Evolutionary conservation across 2,888 invertebrate species (phyloP).

Genomic region (Altica lythri): DNA sequence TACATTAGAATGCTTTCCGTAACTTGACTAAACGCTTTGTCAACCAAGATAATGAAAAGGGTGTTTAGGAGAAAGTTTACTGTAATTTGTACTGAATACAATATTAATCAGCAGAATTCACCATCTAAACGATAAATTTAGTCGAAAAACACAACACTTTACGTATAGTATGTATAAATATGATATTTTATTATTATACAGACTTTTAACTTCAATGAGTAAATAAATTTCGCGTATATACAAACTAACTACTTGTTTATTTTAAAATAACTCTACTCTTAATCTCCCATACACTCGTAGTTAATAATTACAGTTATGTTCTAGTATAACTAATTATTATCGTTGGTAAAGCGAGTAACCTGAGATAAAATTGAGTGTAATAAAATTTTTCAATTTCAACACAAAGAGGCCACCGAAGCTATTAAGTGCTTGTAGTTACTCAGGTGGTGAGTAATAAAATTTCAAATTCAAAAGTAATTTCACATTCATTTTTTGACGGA

Average conservation of each 20-base stretch:
- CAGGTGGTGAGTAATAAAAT: slow-evolving; percentile 31
- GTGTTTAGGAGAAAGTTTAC: slow-evolving; percentile 19
- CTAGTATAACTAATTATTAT: slow-evolving; percentile 22
- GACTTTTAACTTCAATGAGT: too few relatives aligned
- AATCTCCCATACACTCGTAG: too few relatives aligned
- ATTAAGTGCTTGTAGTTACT: slow-evolving; percentile 27
- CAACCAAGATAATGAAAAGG: slow-evolving; percentile 25
- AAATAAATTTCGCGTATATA: too few relatives aligned
- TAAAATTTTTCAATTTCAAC: slow-evolving; percentile 30
- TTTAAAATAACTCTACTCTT: too few relatives aligned
- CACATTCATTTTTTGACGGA: slow-evolving; percentile 24
- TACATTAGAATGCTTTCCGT: slow-evolving; percentile 21
- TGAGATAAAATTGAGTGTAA: slow-evolving; percentile 27
- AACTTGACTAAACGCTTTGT: slow-evolving; percentile 26
- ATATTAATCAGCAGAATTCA: not conserved
- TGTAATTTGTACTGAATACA: slow-evolving; percentile 21
- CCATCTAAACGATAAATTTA: too few relatives aligned
- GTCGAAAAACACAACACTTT: too few relatives aligned
- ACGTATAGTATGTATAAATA: too few relatives aligned
- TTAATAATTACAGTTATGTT: too few relatives aligned
- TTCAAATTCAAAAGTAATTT: slow-evolving; percentile 26
- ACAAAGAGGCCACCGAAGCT: slow-evolving; percentile 23
- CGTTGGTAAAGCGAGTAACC: slow-evolving; percentile 8
- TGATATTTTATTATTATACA: too few relatives aligned
- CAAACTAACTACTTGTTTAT: too few relatives aligned